Percentiles rank a stretch among this genome's conserved stretches.
Conservation (phyloP, 1,140 invertebrate species). For the Copidosoma floridanum region DNA sequence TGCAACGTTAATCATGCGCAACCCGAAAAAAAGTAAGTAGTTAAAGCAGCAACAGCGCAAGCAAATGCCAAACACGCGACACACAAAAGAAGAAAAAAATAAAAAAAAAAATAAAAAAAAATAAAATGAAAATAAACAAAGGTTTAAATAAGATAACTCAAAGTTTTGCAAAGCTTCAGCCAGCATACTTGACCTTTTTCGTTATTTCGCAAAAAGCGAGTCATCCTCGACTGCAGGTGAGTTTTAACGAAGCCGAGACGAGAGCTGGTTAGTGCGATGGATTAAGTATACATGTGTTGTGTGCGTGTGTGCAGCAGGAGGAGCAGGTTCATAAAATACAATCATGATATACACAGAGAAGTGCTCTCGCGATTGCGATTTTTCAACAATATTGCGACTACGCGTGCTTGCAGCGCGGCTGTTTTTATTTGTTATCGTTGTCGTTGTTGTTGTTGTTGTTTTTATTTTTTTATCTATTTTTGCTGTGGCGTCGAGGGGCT, state of each 20-base stretch:
- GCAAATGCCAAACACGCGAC: background rate
- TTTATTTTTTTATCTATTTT: constrained; percentile 51
- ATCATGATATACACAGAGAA: too few species aligned
- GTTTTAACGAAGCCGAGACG: too few species aligned
- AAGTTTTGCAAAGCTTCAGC: constrained; percentile 11
- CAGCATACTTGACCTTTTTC: constrained; percentile 27
- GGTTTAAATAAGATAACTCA: too few species aligned
- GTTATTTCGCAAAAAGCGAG: too few species aligned
- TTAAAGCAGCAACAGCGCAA: background rate
- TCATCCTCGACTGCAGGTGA: too few species aligned
- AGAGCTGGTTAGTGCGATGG: background rate
- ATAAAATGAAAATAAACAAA: background rate
- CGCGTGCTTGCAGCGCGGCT: constrained; percentile 8
- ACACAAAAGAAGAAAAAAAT: background rate
- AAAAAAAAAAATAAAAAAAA: background rate
- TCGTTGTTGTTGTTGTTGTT: too few species aligned
- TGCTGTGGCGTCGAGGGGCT: constrained; percentile 45
- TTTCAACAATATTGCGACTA: background rate
- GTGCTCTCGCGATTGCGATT: too few species aligned
- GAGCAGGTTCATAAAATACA: background rate
- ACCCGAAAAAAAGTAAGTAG: background rate
- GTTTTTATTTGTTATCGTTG: too few species aligned
- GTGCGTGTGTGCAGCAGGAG: constrained; percentile 11
- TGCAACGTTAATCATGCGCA: too few species aligned
- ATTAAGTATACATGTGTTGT: background rate